These are phyloP conservation scores for Micrastur ruficollis DNA, from an alignment of 2,797 vertebrate genomes.

Conservation along the genomic window DNA sequence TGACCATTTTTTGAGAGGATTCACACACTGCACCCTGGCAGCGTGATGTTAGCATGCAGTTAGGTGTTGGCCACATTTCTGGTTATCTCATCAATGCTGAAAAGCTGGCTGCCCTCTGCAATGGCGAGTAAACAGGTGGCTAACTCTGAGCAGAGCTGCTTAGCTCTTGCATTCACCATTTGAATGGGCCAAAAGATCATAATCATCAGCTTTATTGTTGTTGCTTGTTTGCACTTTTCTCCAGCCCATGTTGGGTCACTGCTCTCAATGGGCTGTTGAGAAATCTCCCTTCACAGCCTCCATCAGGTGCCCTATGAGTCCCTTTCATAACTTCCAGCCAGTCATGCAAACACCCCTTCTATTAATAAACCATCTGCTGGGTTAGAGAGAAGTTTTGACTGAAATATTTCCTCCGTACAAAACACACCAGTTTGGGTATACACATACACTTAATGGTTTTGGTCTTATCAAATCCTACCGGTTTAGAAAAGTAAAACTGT, in stretches of 20 bases:
- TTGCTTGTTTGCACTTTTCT: not conserved
- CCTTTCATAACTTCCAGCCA: slow-evolving; percentile 8
- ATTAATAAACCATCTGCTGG: not conserved
- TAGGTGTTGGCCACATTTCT: not conserved
- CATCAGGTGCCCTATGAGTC: not conserved
- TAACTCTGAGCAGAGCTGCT: not conserved
- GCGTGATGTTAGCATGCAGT: fast-evolving
- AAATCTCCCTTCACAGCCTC: not conserved
- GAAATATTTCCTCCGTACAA: not conserved
- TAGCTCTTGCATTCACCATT: not conserved
- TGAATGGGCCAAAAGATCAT: not conserved
- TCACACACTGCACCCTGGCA: not conserved
- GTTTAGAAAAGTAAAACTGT: not conserved
- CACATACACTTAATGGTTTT: not conserved
- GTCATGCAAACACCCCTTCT: not conserved
- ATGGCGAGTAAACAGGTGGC: not conserved
- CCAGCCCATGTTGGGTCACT: not conserved
- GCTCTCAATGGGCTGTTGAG: slow-evolving; percentile 8
- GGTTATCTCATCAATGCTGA: not conserved
- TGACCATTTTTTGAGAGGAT: not conserved
- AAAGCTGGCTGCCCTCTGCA: not conserved
- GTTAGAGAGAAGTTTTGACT: not conserved
- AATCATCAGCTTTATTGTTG: not conserved
- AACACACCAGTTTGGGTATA: not conserved
- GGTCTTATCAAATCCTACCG: not conserved